Conservation (phyloP, 2,888 invertebrate genomes). For the Temnothorax ravouxi region DNA sequence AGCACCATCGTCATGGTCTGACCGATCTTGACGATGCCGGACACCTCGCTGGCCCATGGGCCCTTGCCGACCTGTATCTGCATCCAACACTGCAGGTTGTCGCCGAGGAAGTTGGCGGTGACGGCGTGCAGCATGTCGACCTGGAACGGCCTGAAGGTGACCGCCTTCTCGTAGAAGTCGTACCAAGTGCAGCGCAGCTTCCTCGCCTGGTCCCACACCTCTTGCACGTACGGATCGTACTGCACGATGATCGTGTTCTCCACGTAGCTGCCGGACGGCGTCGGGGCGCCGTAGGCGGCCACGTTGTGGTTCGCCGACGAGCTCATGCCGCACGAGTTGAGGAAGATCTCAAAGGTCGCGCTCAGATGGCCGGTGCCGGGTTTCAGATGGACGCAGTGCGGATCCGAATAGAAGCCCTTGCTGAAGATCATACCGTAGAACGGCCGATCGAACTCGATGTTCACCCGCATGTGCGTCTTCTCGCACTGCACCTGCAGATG, state of each 20-base stretch:
- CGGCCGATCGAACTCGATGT: conserved; percentile 97
- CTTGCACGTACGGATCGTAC: conserved; percentile 97
- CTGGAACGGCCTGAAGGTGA: conserved; percentile 97
- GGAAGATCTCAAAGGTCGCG: conserved; percentile 97
- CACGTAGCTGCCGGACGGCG: conserved; percentile 96
- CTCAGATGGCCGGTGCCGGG: conserved; percentile 96
- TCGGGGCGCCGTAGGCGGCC: conserved; percentile 94
- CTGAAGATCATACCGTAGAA: conserved; percentile 99
- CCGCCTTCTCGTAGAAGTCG: conserved; percentile 98
- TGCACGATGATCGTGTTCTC: conserved; percentile 98
- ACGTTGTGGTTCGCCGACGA: conserved; percentile 96
- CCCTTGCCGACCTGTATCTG: conserved; percentile 98
- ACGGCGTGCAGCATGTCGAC: conserved; percentile 98
- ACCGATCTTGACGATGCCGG: conserved; percentile 97
- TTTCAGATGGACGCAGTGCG: conserved; percentile 96
- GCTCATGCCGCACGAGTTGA: conserved; percentile 97
- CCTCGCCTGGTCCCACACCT: conserved; percentile 98
- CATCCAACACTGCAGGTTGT: conserved; percentile 99
- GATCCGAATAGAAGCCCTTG: conserved; percentile 96
- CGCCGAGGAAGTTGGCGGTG: conserved; percentile 97
- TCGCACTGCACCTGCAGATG: conserved; percentile 98
- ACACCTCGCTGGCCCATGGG: conserved; percentile 98
- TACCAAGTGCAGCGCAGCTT: conserved; percentile 98
- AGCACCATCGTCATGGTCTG: conserved; percentile 99
- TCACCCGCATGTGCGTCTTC: conserved; percentile 98